A percentile compares a stretch with the other conserved stretches of the same genome.
Conservation (phyloP, 2,888 invertebrate species). For the Acleris laterana region DNA sequence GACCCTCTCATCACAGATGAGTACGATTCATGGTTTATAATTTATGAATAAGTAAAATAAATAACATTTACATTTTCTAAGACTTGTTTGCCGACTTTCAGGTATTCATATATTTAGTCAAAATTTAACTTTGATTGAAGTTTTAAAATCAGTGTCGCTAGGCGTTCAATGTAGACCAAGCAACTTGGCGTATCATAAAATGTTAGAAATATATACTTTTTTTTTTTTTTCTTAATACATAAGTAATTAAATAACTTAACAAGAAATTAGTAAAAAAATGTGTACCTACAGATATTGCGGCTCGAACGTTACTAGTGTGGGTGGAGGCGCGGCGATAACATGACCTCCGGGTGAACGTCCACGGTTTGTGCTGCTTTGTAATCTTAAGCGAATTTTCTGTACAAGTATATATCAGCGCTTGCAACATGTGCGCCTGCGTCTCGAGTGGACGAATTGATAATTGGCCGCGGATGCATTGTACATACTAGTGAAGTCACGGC, state of each 20-base stretch:
- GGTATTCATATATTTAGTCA: too few species aligned
- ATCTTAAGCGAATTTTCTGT: neutral
- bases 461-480: too few species aligned
- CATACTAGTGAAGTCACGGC: too few species aligned
- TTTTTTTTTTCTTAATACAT: neutral
- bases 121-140: too few species aligned
- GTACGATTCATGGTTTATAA: neutral
- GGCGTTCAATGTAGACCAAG: too few species aligned
- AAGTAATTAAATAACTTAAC: neutral
- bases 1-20: slow-evolving; percentile 1
- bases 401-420: neutral
- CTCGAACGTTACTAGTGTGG: slow-evolving; percentile 7
- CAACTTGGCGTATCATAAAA: too few species aligned
- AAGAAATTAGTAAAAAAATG: neutral
- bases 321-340: slow-evolving; percentile 11
- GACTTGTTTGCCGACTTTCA: too few species aligned
- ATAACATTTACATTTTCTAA: too few species aligned
- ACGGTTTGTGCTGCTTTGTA: slow-evolving; percentile 1
- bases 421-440: too few species aligned
- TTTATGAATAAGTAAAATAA: neutral
- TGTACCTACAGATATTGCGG: neutral
- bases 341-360: slow-evolving; percentile 19
- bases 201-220: too few species aligned
- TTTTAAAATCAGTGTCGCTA: too few species aligned
- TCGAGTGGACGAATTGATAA: too few species aligned